Evolutionary conservation across 64 coral and sea anemone species (phyloP).

Genomic region (Actinia equina): DNA sequence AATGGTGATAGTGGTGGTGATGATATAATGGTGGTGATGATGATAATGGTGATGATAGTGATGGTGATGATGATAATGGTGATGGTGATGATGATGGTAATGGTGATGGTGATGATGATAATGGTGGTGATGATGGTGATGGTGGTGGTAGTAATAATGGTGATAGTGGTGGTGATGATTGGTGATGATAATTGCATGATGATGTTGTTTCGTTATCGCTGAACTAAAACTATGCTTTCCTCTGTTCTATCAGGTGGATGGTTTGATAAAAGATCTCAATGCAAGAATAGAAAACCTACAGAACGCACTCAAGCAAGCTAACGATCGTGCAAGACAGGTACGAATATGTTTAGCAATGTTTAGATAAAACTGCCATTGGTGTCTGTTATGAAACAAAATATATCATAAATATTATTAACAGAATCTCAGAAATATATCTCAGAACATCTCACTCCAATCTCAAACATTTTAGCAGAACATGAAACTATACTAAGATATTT

Average conservation of each 20-base stretch:
- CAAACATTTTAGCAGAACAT: too few species aligned
- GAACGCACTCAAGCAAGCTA: conserved; percentile 56
- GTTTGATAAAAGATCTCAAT: conserved; percentile 47
- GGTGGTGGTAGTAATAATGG: too few species aligned
- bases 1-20: neutral
- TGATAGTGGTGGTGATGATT: too few species aligned
- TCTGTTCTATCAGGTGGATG: conserved; percentile 41
- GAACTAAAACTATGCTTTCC: neutral
- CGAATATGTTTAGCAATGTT: too few species aligned
- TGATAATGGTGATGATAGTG: neutral
- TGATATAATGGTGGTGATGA: neutral
- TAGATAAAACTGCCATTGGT: too few species aligned
- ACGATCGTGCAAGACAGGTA: conserved; percentile 60
- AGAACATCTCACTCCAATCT: too few species aligned
- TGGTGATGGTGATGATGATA: too few species aligned
- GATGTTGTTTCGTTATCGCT: neutral
- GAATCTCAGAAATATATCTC: too few species aligned
- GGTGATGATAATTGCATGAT: neutral
- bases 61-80: neutral
- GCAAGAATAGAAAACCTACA: conserved; percentile 61
- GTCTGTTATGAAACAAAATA: too few species aligned
- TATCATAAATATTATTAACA: too few species aligned
- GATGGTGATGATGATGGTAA: neutral
- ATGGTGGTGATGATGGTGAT: too few species aligned
- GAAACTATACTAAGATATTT: too few species aligned